Evolutionary conservation across 2,888 invertebrate genomes (phyloP), one percentile per base, ranked within the genome.

Genomic region (Gasteruption jaculator): DNA sequence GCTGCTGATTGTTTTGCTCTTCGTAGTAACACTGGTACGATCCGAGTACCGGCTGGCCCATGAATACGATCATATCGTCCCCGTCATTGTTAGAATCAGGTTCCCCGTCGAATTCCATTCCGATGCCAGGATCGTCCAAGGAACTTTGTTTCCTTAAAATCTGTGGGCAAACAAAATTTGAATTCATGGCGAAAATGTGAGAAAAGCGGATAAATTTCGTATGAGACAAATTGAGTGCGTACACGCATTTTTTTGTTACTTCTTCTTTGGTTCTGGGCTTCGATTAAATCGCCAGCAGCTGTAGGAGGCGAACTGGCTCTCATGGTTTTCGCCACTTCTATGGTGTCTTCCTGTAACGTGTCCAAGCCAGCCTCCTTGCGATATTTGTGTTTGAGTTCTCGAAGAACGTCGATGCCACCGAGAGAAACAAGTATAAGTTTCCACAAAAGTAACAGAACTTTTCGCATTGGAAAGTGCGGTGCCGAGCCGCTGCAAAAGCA

Each of bases 401-500:
- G 85, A 19, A 96, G 73, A 41, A 85, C 83, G 43, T 86, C 83
- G 62, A 91, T 90, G 5, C 96, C 97, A 15, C 99, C 99, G 34
- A 99, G 75, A 10, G 90, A 86, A 2, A 95, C 84, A 37, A 99
- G 75, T 43, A 96, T 81, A 7, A 92, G 81, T 75, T 99, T 99
- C 99, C 99, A 99, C 2, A 96, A 71, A 12, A 99, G 74, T 33
- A 99, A 74, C 12, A 99, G 76, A 7, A 97, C 91, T 74, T 99
- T 99, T 70, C 95, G 96, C 83, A 99, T 96, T 3, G 99, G 99
- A 73, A 94, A 97, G 74, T 97, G 95, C 12, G 96, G 93, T 5
- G 92, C 89, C 18, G 87, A 85, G 1, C 96, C 96, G 56, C 92
- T 91, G 73, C 97, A 97, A 66, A 97, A 93, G 55, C 88, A 82